These are phyloP conservation scores for Vipera ursinii DNA, from an alignment of 2,797 vertebrate species.

Conservation along the genomic window DNA sequence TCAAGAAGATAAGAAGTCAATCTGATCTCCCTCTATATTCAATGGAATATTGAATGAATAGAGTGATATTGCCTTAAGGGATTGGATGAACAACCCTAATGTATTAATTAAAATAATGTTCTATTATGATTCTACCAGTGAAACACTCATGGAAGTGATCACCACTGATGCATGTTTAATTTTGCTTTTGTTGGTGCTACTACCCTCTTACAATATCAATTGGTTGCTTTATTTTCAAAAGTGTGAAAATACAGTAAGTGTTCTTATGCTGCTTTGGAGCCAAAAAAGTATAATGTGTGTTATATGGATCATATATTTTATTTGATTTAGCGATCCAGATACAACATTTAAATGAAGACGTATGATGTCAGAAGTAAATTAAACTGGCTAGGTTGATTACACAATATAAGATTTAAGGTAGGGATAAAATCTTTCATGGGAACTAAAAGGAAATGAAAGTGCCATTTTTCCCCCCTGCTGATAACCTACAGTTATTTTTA, in stretches of 20 bases:
- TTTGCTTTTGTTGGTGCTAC: background rate
- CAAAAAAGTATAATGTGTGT: background rate
- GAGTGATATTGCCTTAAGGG: background rate
- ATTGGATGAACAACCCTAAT: background rate
- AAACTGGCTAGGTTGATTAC: background rate
- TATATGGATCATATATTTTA: background rate
- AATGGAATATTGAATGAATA: background rate
- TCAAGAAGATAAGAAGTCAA: background rate
- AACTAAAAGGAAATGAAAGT: conserved; percentile 4
- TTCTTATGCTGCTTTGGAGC: background rate
- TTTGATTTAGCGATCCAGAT: background rate
- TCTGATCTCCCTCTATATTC: too few relatives aligned
- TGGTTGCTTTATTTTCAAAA: background rate
- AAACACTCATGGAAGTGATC: background rate
- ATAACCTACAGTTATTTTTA: background rate
- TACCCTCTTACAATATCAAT: background rate
- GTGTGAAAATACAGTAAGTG: background rate
- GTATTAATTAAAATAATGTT: background rate
- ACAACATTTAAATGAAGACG: background rate
- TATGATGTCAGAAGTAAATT: background rate
- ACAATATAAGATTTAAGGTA: background rate
- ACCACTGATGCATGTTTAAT: background rate
- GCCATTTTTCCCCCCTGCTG: background rate
- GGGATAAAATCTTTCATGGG: conserved; percentile 5
- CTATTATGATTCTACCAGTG: background rate